phyloP scores from a whole-genome alignment of 2,113 vertebrate species.

The Chaenocephalus aceratus region DNA sequence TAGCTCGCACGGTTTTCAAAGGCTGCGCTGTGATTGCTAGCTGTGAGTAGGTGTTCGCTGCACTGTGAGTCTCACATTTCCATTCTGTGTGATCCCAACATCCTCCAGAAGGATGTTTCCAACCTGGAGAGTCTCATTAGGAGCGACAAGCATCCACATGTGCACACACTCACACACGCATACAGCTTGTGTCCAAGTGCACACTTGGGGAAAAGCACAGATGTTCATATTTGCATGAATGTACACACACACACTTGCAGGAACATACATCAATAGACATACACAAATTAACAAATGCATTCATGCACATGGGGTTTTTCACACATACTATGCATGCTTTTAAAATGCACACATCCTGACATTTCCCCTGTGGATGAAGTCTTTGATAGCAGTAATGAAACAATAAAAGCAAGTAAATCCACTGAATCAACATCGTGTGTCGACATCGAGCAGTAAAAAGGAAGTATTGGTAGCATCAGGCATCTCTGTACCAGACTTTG shows the following conservation, averaged over 20 bases:
- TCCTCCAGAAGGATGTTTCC: constrained; percentile 40
- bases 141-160: neutral
- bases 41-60: constrained; percentile 33
- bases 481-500: neutral
- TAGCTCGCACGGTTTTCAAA: constrained; percentile 20
- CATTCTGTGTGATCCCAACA: constrained; percentile 43
- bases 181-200: neutral
- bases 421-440: neutral
- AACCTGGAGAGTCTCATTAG: constrained; percentile 42
- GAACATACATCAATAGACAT: neutral
- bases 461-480: neutral
- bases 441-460: no score
- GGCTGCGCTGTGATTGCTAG: constrained; percentile 3
- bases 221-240: constrained; percentile 30
- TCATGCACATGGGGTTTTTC: neutral
- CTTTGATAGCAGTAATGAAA: neutral
- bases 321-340: neutral
- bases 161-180: neutral
- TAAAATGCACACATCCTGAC: neutral
- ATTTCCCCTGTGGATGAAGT: neutral
- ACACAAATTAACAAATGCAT: neutral
- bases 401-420: neutral
- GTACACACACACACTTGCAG: neutral
- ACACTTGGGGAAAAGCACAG: constrained; percentile 16
- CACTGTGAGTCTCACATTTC: constrained; percentile 37